Conservation (phyloP, 2,797 vertebrate species). For the Lacerta bilineata region DNA sequence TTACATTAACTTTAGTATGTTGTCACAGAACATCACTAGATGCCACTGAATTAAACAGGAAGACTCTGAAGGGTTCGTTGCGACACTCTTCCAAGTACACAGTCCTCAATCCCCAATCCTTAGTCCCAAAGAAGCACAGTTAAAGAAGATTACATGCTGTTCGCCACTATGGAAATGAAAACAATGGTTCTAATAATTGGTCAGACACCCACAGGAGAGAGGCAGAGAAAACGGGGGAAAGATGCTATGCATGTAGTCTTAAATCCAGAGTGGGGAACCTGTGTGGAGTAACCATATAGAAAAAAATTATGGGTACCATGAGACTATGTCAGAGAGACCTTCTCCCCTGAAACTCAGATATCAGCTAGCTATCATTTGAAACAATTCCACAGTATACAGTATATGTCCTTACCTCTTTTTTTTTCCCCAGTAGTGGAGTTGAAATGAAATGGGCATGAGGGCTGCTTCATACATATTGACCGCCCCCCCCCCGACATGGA, state of each 20-base stretch:
- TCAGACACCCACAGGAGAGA: not conserved
- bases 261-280: not conserved
- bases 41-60: not conserved
- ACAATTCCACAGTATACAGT: not conserved
- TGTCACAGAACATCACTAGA: not conserved
- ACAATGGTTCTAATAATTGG: constrained; percentile 19
- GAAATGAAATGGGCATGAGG: not conserved
- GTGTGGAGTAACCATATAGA: not conserved
- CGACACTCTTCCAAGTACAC: not conserved
- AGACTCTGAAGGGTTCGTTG: constrained; percentile 5
- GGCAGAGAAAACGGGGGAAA: not conserved
- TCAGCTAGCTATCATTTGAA: not conserved
- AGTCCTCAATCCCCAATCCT: not conserved
- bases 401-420: not conserved
- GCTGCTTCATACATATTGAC: not conserved
- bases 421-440: not conserved
- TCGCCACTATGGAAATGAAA: not conserved
- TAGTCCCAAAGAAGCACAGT: constrained; percentile 2
- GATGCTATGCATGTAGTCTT: not conserved
- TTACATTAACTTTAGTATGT: constrained; percentile 11
- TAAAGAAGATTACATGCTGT: not conserved
- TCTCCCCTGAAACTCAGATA: not conserved
- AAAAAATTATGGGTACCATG: not conserved
- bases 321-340: not conserved
- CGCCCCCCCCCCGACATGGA: too few relatives aligned